phyloP scores from a whole-genome alignment of 2,888 invertebrate species.

The Lobophora halterata region DNA sequence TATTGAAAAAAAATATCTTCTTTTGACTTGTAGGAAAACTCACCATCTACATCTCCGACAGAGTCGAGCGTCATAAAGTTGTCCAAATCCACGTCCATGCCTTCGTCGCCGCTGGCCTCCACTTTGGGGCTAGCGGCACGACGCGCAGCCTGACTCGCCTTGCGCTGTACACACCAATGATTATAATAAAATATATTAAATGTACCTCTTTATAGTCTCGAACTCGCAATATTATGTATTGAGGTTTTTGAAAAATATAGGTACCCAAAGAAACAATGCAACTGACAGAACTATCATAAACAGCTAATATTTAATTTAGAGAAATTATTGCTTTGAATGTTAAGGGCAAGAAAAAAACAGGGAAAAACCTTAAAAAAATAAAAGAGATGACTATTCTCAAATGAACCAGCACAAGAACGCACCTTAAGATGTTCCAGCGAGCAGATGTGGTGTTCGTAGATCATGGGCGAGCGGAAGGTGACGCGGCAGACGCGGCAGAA shows the following conservation, averaged over 20 bases:
- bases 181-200: too few relatives aligned
- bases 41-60: constrained; percentile 91
- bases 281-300: too few relatives aligned
- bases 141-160: constrained; percentile 57
- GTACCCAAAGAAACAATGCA: too few relatives aligned
- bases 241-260: too few relatives aligned
- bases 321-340: too few relatives aligned
- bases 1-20: background rate
- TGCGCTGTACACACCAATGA: too few relatives aligned
- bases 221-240: too few relatives aligned
- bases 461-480: constrained; percentile 91
- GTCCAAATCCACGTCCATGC: constrained; percentile 88
- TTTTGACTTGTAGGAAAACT: constrained; percentile 26
- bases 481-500: constrained; percentile 89
- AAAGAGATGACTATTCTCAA: too few relatives aligned
- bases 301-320: too few relatives aligned
- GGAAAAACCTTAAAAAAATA: background rate
- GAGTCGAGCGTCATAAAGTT: constrained; percentile 95
- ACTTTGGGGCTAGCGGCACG: constrained; percentile 75
- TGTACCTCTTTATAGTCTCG: too few relatives aligned
- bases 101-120: constrained; percentile 84
- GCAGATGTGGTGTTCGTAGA: constrained; percentile 91
- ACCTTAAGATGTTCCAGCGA: constrained; percentile 91
- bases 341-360: too few relatives aligned
- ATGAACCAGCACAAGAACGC: too few relatives aligned